phyloP scores from a whole-genome alignment of 2,797 vertebrate species.

The Poecilia gillii region DNA sequence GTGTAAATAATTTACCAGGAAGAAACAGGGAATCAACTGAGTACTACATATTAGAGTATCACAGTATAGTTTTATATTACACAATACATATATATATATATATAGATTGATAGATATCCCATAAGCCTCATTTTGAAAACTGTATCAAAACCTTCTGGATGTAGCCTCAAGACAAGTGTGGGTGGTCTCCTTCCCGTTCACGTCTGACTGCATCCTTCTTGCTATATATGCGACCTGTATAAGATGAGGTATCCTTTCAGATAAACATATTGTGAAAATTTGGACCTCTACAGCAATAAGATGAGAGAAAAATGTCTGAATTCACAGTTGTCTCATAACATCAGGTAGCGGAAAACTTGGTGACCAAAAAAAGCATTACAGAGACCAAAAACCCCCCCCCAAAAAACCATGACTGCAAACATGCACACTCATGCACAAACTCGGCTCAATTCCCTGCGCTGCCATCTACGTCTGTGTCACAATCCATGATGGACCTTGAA shows the following conservation, averaged over 20 bases:
- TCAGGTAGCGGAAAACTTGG: neutral
- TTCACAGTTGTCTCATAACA: neutral
- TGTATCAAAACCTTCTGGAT: slow-evolving; percentile 31
- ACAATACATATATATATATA: neutral
- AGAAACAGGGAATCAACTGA: neutral
- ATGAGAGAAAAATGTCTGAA: slow-evolving; percentile 3
- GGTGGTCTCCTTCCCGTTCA: slow-evolving; percentile 37
- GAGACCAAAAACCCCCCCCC: slow-evolving; percentile 2
- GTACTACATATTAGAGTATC: neutral
- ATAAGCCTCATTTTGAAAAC: slow-evolving; percentile 19
- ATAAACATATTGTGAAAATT: slow-evolving; percentile 12
- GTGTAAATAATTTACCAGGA: neutral
- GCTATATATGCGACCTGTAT: slow-evolving; percentile 45
- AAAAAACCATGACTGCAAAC: neutral
- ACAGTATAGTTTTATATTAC: neutral
- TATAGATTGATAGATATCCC: neutral
- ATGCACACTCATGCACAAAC: slow-evolving; percentile 10
- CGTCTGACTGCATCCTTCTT: slow-evolving; percentile 37
- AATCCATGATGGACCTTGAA: slow-evolving; percentile 18
- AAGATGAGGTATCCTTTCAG: slow-evolving; percentile 38
- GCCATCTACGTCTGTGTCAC: slow-evolving; percentile 23
- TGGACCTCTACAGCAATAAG: slow-evolving; percentile 26
- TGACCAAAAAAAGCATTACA: neutral
- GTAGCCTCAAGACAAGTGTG: slow-evolving; percentile 40
- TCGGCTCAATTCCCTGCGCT: slow-evolving; percentile 6